Percentiles rank a stretch among this genome's conserved stretches.
phyloP scores from a whole-genome alignment of 2,113 vertebrate species.

The Sarotherodon lohbergeri region DNA sequence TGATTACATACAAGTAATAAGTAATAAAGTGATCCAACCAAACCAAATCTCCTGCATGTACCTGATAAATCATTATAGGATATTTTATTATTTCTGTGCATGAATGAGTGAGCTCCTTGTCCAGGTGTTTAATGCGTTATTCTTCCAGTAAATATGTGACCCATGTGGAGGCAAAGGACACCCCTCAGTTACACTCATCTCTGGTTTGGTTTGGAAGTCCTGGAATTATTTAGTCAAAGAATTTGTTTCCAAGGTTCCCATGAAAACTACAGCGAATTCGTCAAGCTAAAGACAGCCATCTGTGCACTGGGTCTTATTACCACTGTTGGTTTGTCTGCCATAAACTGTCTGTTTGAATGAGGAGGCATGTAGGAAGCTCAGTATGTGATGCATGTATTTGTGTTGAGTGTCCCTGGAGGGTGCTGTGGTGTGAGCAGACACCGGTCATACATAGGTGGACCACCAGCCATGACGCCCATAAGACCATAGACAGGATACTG shows the following conservation, averaged over 20 bases:
- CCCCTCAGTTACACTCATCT: conserved; percentile 29
- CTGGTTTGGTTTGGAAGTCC: background rate
- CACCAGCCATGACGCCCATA: conserved; percentile 33
- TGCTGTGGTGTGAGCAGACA: conserved; percentile 19
- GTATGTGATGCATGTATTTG: conserved; percentile 1
- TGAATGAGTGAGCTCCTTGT: conserved; percentile 17
- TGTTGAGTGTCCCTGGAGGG: conserved; percentile 24
- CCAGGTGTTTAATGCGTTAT: background rate
- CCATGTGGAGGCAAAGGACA: background rate
- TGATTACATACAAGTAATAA: background rate
- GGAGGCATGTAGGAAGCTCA: background rate
- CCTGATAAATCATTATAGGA: background rate
- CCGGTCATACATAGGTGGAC: conserved; percentile 1
- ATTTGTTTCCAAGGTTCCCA: background rate
- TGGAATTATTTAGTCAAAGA: conserved; percentile 31
- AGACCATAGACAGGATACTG: background rate
- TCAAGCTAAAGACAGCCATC: conserved; percentile 10
- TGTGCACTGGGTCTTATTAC: conserved; percentile 1
- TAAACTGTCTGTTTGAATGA: conserved; percentile 36
- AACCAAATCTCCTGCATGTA: background rate
- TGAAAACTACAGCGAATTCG: background rate
- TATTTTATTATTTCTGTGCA: background rate
- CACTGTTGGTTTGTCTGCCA: background rate
- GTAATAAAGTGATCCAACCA: background rate
- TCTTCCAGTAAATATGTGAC: background rate